Evolutionary conservation across 2,888 invertebrate species (phyloP).

Genomic region (Pollenia labialis): DNA sequence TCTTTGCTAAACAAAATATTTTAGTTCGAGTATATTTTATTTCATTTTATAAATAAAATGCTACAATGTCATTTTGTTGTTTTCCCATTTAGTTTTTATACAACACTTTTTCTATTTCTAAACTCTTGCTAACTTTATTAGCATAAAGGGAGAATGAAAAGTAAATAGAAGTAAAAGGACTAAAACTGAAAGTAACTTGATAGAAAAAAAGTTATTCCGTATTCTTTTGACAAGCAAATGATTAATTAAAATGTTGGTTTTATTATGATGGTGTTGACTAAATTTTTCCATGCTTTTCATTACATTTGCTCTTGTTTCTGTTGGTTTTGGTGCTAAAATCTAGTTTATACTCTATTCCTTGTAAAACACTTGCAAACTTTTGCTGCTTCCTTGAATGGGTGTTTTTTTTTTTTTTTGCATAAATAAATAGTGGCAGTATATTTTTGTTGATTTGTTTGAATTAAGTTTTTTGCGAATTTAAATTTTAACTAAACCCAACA

Average conservation of each 20-base stretch:
- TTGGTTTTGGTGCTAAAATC: not conserved
- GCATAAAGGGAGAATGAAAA: not conserved
- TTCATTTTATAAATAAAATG: constrained; percentile 31
- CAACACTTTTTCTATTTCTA: not conserved
- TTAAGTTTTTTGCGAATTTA: not conserved
- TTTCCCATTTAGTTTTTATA: not conserved
- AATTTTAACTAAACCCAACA: constrained; percentile 12
- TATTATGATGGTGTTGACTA: constrained; percentile 58
- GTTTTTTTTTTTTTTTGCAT: not conserved
- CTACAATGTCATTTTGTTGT: constrained; percentile 29
- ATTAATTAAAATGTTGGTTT: constrained; percentile 68
- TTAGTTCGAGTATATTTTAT: not conserved
- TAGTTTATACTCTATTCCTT: constrained; percentile 2
- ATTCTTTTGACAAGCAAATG: constrained; percentile 66
- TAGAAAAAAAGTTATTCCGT: constrained; percentile 19
- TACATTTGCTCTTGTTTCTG: not conserved
- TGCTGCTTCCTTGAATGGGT: not conserved
- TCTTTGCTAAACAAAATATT: not conserved
- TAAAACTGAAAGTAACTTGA: not conserved
- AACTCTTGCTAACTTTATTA: constrained; percentile 21
- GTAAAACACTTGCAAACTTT: constrained; percentile 9
- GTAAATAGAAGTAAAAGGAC: not conserved
- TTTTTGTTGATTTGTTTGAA: constrained; percentile 9
- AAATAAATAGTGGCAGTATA: not conserved
- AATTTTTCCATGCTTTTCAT: not conserved